Percentiles rank a stretch among this genome's conserved stretches.
These are phyloP conservation scores for Antigone vipio DNA, from an alignment of 2,113 vertebrate genomes.

Conservation along the genomic window DNA sequence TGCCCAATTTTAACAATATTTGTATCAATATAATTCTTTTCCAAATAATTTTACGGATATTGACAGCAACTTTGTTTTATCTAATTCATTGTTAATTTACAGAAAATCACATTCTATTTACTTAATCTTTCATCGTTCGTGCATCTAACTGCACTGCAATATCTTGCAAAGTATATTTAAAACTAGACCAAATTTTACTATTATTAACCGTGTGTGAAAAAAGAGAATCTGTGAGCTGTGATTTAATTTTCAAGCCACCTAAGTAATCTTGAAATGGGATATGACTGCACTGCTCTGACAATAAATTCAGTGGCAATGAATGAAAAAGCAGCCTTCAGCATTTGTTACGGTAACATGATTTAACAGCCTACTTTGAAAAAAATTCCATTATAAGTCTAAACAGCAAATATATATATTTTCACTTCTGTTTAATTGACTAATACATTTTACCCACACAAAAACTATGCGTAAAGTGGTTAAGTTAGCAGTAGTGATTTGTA, in stretches of 20 bases:
- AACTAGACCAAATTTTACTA: neutral
- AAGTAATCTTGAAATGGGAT: constrained; percentile 73
- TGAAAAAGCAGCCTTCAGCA: constrained; percentile 68
- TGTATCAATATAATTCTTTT: neutral
- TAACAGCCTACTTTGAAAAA: constrained; percentile 59
- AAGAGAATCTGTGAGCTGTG: constrained; percentile 31
- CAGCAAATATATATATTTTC: constrained; percentile 49
- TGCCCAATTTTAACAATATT: neutral
- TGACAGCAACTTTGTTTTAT: neutral
- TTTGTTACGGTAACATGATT: constrained; percentile 72
- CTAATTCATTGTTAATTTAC: neutral
- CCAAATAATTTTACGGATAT: neutral
- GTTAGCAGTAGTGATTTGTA: constrained; percentile 5
- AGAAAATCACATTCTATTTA: neutral
- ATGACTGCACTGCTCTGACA: constrained; percentile 44
- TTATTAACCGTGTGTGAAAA: neutral
- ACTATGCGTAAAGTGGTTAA: neutral
- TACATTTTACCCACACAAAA: constrained; percentile 40
- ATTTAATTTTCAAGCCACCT: constrained; percentile 69
- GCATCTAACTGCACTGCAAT: neutral
- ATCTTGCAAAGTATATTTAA: neutral
- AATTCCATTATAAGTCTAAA: constrained; percentile 29
- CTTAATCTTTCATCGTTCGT: neutral
- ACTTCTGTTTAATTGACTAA: constrained; percentile 61
- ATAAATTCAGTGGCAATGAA: constrained; percentile 67